Conservation (phyloP, 2,797 vertebrate genomes). For the Acipenser transmontanus region DNA sequence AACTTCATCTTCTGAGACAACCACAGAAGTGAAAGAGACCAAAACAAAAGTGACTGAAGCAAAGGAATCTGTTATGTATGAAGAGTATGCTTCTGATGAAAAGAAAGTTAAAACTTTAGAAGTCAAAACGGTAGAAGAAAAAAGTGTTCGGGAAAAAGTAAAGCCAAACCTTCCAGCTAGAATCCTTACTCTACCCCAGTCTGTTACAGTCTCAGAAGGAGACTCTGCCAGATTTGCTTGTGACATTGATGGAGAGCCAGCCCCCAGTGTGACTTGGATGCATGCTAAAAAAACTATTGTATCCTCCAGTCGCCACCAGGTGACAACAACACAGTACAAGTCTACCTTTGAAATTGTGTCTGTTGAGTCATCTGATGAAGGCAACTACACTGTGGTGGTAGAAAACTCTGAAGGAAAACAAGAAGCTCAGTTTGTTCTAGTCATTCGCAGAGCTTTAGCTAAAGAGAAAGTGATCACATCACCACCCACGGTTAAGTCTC, state of each 20-base stretch:
- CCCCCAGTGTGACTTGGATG: conserved; percentile 78
- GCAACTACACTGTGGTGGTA: conserved; percentile 79
- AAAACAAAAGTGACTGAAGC: conserved; percentile 76
- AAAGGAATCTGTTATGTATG: conserved; percentile 66
- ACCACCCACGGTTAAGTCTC: conserved; percentile 69
- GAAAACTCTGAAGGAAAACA: conserved; percentile 83
- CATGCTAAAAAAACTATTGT: conserved; percentile 61
- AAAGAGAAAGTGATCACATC: conserved; percentile 66
- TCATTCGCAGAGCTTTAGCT: conserved; percentile 67
- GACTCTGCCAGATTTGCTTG: conserved; percentile 78
- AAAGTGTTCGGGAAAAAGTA: conserved; percentile 58
- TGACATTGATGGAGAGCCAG: conserved; percentile 82
- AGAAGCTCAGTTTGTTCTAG: conserved; percentile 84
- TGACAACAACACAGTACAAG: conserved; percentile 72
- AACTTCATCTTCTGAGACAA: conserved; percentile 75
- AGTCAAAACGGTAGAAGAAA: conserved; percentile 60
- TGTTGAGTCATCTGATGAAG: conserved; percentile 82
- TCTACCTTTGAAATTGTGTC: conserved; percentile 84
- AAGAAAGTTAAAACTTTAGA: conserved; percentile 60
- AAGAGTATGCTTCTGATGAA: conserved; percentile 70
- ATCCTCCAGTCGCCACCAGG: conserved; percentile 69
- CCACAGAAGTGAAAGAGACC: conserved; percentile 75
- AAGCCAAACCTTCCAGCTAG: conserved; percentile 70
- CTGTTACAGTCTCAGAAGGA: conserved; percentile 80
- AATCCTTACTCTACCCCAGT: conserved; percentile 83